These are phyloP conservation scores for Jacana jacana DNA, from an alignment of 2,113 vertebrate genomes.

Conservation along the genomic window DNA sequence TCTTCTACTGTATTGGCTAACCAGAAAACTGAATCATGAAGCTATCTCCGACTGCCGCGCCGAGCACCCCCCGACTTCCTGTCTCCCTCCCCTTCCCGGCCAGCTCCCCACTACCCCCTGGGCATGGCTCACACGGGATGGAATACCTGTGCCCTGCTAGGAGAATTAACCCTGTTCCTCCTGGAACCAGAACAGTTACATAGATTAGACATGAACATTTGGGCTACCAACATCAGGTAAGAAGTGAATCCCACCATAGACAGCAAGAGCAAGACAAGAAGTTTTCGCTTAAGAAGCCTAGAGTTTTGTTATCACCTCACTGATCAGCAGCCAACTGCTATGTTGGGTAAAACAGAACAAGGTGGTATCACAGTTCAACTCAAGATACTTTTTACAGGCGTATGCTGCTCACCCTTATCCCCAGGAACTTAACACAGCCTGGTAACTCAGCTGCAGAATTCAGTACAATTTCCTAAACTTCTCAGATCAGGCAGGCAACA, in stretches of 20 bases:
- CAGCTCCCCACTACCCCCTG: too few species aligned
- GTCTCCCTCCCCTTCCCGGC: too few species aligned
- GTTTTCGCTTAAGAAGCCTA: neutral
- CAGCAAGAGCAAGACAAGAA: neutral
- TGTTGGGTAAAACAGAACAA: accelerated
- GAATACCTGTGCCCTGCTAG: too few species aligned
- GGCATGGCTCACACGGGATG: too few species aligned
- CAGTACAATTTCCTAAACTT: neutral
- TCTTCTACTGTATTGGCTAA: neutral
- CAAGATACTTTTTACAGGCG: neutral
- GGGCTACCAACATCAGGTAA: neutral
- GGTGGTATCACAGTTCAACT: neutral
- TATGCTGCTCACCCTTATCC: accelerated
- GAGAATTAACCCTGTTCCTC: too few species aligned
- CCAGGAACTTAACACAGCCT: neutral
- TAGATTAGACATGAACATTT: neutral
- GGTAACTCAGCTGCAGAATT: neutral
- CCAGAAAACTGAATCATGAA: too few species aligned
- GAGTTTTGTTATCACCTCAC: neutral
- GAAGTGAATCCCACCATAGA: neutral
- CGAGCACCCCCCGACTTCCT: too few species aligned
- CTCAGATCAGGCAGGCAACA: neutral
- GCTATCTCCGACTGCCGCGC: too few species aligned
- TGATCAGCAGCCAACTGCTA: neutral
- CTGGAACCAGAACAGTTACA: too few species aligned